phyloP scores from a whole-genome alignment of 1,140 invertebrate species.

The Aphidius gifuensis region DNA sequence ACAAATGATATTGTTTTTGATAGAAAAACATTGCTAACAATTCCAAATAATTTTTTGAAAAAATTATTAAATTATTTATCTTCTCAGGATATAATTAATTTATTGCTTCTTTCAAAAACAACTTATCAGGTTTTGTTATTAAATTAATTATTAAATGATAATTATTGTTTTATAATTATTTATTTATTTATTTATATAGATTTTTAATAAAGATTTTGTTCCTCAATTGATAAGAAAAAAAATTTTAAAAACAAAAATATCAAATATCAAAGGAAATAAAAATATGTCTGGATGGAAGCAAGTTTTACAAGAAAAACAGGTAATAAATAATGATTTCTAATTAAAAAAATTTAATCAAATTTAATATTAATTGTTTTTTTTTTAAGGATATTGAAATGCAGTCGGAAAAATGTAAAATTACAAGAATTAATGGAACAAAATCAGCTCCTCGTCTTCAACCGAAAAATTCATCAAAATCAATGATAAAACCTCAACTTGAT shows the following conservation, averaged over 20 bases:
- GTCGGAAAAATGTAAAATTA: neutral
- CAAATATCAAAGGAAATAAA: slow-evolving; percentile 17
- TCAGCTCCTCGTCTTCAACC: neutral
- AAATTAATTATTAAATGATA: slow-evolving; percentile 3
- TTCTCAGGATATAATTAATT: slow-evolving; percentile 40
- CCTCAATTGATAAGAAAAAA: slow-evolving; percentile 43
- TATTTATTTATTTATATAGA: slow-evolving; percentile 23
- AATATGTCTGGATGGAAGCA: slow-evolving; percentile 34
- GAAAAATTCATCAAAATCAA: neutral
- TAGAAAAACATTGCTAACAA: slow-evolving; percentile 32
- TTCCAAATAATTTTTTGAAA: slow-evolving; percentile 31
- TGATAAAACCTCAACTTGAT: neutral
- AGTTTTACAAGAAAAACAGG: slow-evolving; percentile 30
- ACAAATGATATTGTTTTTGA: slow-evolving; percentile 27
- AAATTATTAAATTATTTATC: slow-evolving; percentile 39
- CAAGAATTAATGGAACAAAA: neutral
- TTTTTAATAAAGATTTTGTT: slow-evolving; percentile 38
- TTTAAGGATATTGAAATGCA: slow-evolving; percentile 1
- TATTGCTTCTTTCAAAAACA: slow-evolving; percentile 40
- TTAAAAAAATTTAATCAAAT: no score
- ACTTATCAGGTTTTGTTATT: slow-evolving; percentile 41
- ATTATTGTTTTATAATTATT: neutral
- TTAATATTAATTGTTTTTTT: neutral
- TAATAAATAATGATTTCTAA: slow-evolving; percentile 8
- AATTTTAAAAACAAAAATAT: slow-evolving; percentile 12